Evolutionary conservation across 2,113 vertebrate genomes (phyloP).

Genomic region (Riparia riparia): DNA sequence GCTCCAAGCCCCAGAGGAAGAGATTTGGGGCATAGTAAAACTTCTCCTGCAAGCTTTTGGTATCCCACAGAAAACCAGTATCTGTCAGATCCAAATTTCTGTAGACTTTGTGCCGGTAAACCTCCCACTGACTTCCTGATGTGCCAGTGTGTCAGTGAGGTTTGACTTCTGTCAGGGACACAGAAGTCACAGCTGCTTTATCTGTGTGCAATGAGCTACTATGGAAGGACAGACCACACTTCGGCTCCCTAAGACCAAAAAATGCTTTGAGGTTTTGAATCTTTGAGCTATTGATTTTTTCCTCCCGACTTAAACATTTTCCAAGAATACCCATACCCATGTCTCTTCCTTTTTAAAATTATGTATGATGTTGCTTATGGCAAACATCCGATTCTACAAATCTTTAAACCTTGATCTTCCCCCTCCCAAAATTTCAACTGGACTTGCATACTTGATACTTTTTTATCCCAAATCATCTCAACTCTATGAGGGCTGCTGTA

Average conservation of each 20-base stretch:
- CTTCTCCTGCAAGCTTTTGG: not conserved
- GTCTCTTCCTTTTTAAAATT: not conserved
- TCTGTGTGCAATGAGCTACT: not conserved
- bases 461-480: not conserved
- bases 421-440: not conserved
- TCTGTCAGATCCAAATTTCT: not conserved
- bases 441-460: not conserved
- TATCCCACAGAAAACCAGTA: not conserved
- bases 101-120: not conserved
- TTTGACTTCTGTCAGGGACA: not conserved
- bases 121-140: not conserved
- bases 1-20: not conserved
- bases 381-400: not conserved
- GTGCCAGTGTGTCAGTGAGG: not conserved
- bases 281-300: not conserved
- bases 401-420: not conserved
- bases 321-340: not conserved
- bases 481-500: not conserved
- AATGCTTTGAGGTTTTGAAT: not conserved
- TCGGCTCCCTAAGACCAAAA: not conserved
- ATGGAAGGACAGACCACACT: not conserved
- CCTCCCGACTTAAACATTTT: accelerated
- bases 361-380: not conserved
- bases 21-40: not conserved
- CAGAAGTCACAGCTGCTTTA: not conserved